A percentile compares a stretch with the other conserved stretches of the same genome.
Conservation (phyloP, 64 coral and sea anemone species). For the Astreopora myriophthalma region DNA sequence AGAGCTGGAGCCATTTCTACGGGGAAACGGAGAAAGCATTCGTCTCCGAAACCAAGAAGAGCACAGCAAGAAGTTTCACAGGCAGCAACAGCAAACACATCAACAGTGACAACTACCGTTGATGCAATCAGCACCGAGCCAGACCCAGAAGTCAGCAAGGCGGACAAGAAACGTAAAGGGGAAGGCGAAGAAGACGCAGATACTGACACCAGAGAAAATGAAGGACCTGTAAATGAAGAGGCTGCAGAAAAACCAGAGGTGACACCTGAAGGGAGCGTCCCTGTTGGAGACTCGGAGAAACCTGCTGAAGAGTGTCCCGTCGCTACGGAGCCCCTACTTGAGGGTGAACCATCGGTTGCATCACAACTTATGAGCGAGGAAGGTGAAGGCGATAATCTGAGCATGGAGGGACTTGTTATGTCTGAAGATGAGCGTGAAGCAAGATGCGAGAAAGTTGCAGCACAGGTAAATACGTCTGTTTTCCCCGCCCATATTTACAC, state of each 20-base stretch:
- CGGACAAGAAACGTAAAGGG: background rate
- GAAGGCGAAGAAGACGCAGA: background rate
- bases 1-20: slow-evolving; percentile 89
- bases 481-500: no score
- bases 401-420: slow-evolving; percentile 88
- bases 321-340: slow-evolving; percentile 38
- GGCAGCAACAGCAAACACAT: background rate
- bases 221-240: background rate
- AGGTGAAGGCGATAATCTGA: slow-evolving; percentile 64
- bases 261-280: background rate
- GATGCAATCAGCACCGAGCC: slow-evolving; percentile 1
- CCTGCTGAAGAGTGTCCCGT: slow-evolving; percentile 27
- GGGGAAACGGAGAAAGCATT: slow-evolving; percentile 88
- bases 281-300: slow-evolving; percentile 24
- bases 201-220: background rate
- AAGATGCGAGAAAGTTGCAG: background rate
- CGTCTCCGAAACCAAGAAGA: slow-evolving; percentile 78
- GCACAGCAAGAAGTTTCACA: slow-evolving; percentile 61
- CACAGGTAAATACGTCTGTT: no score
- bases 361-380: slow-evolving; percentile 84
- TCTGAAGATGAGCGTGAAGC: slow-evolving; percentile 83
- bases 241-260: background rate
- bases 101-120: slow-evolving; percentile 8
- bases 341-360: slow-evolving; percentile 78
- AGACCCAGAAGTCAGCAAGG: background rate